Evolutionary conservation across 2,113 vertebrate genomes (phyloP).

Genomic region (Clarias macrocephalus): DNA sequence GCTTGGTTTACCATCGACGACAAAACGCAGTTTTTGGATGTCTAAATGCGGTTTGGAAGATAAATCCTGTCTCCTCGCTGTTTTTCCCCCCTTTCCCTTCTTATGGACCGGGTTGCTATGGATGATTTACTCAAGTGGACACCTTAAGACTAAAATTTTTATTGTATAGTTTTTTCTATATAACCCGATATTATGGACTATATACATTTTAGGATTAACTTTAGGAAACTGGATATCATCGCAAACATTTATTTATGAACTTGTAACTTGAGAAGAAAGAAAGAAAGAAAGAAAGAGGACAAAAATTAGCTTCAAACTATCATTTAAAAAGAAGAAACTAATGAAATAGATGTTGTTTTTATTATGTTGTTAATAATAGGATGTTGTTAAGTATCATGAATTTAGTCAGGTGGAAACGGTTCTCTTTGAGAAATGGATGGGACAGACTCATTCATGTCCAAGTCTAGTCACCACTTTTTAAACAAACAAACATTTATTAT

Average conservation of each 20-base stretch:
- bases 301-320: neutral
- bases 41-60: neutral
- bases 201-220: neutral
- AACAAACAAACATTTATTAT: neutral
- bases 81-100: neutral
- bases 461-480: neutral
- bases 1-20: neutral
- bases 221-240: neutral
- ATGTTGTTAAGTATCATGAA: neutral
- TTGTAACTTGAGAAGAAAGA: constrained; percentile 22
- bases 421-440: neutral
- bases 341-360: too few species aligned
- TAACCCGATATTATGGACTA: neutral
- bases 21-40: neutral
- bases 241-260: constrained; percentile 19
- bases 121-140: constrained; percentile 20
- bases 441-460: neutral
- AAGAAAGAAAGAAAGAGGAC: neutral
- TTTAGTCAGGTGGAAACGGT: neutral
- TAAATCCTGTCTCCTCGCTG: neutral
- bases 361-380: neutral
- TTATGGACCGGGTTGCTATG: neutral
- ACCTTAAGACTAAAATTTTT: neutral
- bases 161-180: neutral
- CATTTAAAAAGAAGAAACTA: neutral